These are phyloP conservation scores for Diabrotica virgifera DNA, from an alignment of 1,140 invertebrate genomes.

Conservation along the genomic window DNA sequence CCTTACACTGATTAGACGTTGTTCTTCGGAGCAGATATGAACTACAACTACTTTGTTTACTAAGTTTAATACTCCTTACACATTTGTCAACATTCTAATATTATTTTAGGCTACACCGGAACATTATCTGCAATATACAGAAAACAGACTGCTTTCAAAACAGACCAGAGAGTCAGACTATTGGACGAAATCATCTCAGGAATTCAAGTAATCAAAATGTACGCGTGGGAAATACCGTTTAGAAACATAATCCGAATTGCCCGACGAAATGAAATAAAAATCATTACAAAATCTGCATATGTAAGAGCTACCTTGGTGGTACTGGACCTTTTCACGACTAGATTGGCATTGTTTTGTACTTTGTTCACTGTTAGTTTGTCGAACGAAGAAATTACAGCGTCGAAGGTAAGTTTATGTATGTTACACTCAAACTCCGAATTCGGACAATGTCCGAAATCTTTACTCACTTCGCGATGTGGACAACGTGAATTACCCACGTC, in stretches of 20 bases:
- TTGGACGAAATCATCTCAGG: constrained; percentile 77
- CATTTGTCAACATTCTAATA: neutral
- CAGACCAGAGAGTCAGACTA: constrained; percentile 69
- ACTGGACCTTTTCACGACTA: constrained; percentile 65
- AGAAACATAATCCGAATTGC: constrained; percentile 56
- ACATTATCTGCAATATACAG: constrained; percentile 63
- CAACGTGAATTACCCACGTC: no score
- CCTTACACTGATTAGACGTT: no score
- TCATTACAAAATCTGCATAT: constrained; percentile 61
- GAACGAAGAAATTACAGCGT: constrained; percentile 53
- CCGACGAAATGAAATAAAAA: constrained; percentile 57
- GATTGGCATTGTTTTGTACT: constrained; percentile 63
- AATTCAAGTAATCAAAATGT: constrained; percentile 77
- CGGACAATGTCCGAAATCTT: no score
- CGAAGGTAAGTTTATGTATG: constrained; percentile 8
- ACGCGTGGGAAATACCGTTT: constrained; percentile 73
- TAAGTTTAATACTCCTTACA: no score
- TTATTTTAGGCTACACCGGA: constrained; percentile 59
- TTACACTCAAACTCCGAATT: no score
- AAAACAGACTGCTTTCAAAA: constrained; percentile 61
- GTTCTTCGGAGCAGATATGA: no score
- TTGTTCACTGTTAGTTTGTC: constrained; percentile 58
- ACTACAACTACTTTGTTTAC: no score
- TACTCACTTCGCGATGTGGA: no score
- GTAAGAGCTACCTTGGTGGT: constrained; percentile 70